A percentile compares a stretch with the other conserved stretches of the same genome.
Evolutionary conservation across 2,113 vertebrate genomes (phyloP).

Genomic region (Rhabdornis inornatus): DNA sequence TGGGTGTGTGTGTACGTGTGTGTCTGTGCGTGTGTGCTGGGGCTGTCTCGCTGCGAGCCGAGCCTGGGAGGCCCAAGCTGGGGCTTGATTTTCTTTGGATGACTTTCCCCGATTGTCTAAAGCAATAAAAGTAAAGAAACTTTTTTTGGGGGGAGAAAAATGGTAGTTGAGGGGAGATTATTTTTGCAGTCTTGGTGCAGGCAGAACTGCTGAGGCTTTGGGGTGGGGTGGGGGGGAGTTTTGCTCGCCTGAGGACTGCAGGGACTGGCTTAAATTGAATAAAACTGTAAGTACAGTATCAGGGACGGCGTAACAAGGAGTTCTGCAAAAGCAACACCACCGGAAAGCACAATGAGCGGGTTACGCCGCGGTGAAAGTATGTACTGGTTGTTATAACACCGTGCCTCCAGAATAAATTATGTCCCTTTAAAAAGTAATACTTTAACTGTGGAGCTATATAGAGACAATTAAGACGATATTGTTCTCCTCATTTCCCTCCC

Average conservation of each 20-base stretch:
- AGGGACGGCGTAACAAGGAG: conserved; percentile 38
- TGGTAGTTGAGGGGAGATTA: neutral
- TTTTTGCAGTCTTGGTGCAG: conserved; percentile 11
- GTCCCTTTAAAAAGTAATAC: conserved; percentile 68
- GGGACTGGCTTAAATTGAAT: conserved; percentile 60
- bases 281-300: conserved; percentile 61
- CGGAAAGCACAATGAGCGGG: conserved; percentile 52
- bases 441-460: conserved; percentile 64
- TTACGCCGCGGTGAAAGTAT: conserved; percentile 56
- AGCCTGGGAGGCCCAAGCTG: conserved; percentile 32
- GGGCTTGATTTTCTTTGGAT: conserved; percentile 51
- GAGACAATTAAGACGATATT: conserved; percentile 67
- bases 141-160: neutral
- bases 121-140: conserved; percentile 50
- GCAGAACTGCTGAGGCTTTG: conserved; percentile 2
- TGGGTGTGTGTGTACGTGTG: neutral
- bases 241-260: neutral
- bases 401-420: conserved; percentile 62
- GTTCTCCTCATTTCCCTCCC: conserved; percentile 37
- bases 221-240: neutral
- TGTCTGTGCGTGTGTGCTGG: neutral
- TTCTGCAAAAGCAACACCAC: conserved; percentile 63
- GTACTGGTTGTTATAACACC: conserved; percentile 58
- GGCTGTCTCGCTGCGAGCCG: neutral
- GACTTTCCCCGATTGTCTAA: conserved; percentile 50